phyloP scores from a whole-genome alignment of 1,140 invertebrate genomes.

The Hydropsyche tenuis region DNA sequence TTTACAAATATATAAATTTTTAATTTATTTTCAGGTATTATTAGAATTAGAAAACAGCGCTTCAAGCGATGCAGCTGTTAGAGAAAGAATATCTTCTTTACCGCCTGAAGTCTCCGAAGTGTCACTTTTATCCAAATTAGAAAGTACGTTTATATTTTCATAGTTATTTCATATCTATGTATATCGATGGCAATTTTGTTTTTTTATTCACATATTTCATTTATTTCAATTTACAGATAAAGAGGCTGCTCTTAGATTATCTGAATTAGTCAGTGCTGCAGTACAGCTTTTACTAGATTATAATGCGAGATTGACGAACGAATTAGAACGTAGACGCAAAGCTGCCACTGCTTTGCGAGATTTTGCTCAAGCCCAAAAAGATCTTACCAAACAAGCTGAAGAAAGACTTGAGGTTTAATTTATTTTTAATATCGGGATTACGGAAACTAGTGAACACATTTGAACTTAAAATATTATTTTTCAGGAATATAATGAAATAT shows the following conservation, averaged over 20 bases:
- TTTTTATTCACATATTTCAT: background rate
- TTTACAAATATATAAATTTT: too few species aligned
- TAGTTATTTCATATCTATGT: background rate
- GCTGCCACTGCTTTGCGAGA: conserved; percentile 86
- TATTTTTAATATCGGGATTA: background rate
- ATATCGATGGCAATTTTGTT: too few species aligned
- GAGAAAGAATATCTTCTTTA: conserved; percentile 91
- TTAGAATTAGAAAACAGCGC: conserved; percentile 92
- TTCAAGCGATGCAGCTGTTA: conserved; percentile 88
- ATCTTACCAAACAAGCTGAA: conserved; percentile 84
- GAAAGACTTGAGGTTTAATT: conserved; percentile 77
- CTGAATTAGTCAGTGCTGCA: conserved; percentile 81
- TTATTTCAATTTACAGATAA: conserved; percentile 65
- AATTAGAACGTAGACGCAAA: conserved; percentile 87
- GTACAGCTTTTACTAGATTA: conserved; percentile 86
- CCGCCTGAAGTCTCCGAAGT: conserved; percentile 95
- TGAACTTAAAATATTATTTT: conserved; percentile 44
- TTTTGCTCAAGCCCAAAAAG: conserved; percentile 84
- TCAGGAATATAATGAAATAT: conserved; percentile 86
- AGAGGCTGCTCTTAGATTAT: conserved; percentile 74
- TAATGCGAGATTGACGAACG: conserved; percentile 82
- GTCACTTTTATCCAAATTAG: conserved; percentile 79
- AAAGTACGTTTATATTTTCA: conserved; percentile 64
- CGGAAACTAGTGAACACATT: too few species aligned
- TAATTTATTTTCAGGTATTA: conserved; percentile 61